Evolutionary conservation across 2,888 invertebrate species (phyloP).

Genomic region (Eupithecia insigniata): DNA sequence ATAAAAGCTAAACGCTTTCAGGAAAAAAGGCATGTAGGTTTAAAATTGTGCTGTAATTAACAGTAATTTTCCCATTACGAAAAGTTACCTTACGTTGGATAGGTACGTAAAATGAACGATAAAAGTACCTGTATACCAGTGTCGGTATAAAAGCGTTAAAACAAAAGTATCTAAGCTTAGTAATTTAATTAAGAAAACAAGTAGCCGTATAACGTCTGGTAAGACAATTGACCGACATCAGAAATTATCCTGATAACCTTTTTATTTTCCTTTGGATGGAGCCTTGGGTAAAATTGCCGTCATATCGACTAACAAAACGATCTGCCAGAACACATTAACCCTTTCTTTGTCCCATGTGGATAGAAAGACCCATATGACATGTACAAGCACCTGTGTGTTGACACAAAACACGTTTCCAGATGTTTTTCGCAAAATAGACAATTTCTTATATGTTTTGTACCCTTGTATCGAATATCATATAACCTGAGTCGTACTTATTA

Average conservation of each 20-base stretch:
- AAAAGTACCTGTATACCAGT: not conserved
- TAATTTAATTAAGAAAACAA: constrained; percentile 20
- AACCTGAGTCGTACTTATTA: not conserved
- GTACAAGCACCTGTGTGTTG: constrained; percentile 44
- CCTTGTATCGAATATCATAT: not conserved
- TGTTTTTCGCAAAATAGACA: constrained; percentile 14
- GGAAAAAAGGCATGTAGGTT: not conserved
- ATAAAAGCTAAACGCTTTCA: not conserved
- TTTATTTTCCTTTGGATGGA: constrained; percentile 61
- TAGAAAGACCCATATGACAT: constrained; percentile 48
- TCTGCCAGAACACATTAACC: constrained; percentile 67
- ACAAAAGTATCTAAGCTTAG: not conserved
- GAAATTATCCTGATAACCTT: constrained; percentile 69
- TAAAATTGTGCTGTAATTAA: not conserved
- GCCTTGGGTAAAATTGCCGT: constrained; percentile 63
- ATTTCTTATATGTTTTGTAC: constrained; percentile 13
- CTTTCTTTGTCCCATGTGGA: constrained; percentile 61
- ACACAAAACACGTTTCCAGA: constrained; percentile 38
- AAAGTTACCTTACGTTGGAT: not conserved
- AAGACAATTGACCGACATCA: constrained; percentile 61
- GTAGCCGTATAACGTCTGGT: constrained; percentile 42
- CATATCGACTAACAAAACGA: constrained; percentile 63
- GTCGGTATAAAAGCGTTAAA: not conserved
- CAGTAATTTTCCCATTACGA: not conserved
- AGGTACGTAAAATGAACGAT: not conserved